These are phyloP conservation scores for Sebastes hubbsi DNA, from an alignment of 2,797 vertebrate species.

Conservation along the genomic window DNA sequence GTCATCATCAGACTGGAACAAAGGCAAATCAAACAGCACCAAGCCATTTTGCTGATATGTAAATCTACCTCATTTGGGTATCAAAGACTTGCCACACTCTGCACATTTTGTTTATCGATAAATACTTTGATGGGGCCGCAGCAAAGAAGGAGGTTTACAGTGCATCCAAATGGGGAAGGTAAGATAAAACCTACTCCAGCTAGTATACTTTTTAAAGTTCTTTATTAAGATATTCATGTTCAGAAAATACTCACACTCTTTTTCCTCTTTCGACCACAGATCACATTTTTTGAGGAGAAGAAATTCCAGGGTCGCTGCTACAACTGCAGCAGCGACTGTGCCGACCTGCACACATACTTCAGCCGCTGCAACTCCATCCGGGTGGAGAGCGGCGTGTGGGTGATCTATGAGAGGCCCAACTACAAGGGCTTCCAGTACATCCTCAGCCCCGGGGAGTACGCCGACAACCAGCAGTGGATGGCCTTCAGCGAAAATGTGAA, in stretches of 20 bases:
- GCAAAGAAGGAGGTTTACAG: constrained; percentile 43
- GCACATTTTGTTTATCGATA: constrained; percentile 76
- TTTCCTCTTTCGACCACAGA: constrained; percentile 36
- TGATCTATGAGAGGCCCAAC: constrained; percentile 65
- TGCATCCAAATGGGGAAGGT: constrained; percentile 75
- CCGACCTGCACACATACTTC: constrained; percentile 64
- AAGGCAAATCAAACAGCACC: constrained; percentile 72
- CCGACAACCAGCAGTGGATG: constrained; percentile 72
- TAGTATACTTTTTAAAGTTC: rapidly evolving
- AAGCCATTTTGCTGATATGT: constrained; percentile 76
- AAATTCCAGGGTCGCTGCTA: constrained; percentile 71
- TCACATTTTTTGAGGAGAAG: constrained; percentile 71
- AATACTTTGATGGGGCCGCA: constrained; percentile 69
- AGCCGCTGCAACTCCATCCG: constrained; percentile 67
- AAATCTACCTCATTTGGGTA: constrained; percentile 74
- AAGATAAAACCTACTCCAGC: constrained; percentile 10
- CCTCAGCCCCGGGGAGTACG: constrained; percentile 64
- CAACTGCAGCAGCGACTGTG: constrained; percentile 68
- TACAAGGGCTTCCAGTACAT: constrained; percentile 72
- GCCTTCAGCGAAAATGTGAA: constrained; percentile 68
- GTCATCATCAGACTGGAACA: constrained; percentile 71
- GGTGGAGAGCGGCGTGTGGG: constrained; percentile 69
- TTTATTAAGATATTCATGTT: neutral
- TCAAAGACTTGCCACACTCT: constrained; percentile 69
- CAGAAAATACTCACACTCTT: neutral